A percentile compares a stretch with the other conserved stretches of the same genome.
Evolutionary conservation across 2,797 vertebrate species (phyloP).

Genomic region (Acipenser transmontanus): DNA sequence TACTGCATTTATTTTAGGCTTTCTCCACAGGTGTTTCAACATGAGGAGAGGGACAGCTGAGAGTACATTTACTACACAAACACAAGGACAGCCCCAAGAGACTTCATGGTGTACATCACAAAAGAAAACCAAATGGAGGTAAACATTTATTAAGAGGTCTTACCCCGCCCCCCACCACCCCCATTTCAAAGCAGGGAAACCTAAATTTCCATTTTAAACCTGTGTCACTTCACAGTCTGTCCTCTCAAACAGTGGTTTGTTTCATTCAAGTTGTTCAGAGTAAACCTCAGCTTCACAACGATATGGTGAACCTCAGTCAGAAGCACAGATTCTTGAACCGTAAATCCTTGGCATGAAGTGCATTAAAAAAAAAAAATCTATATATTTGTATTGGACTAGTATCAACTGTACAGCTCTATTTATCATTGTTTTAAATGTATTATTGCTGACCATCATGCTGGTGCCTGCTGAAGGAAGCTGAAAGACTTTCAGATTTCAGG

Average conservation of each 20-base stretch:
- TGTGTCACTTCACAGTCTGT: conserved; percentile 82
- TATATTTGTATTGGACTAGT: too few species aligned
- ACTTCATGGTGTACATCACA: conserved; percentile 11
- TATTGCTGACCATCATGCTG: too few species aligned
- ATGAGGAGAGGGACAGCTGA: conserved; percentile 37
- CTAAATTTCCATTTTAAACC: too few species aligned
- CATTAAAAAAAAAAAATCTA: too few species aligned
- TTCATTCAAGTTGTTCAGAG: conserved; percentile 93
- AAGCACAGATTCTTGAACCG: conserved; percentile 80
- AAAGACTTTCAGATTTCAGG: too few species aligned
- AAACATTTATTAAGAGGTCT: neutral
- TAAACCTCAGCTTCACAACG: conserved; percentile 84
- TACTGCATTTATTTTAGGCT: conserved; percentile 45
- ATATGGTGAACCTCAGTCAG: conserved; percentile 92
- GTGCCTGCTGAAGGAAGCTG: too few species aligned
- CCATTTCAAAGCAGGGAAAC: too few species aligned
- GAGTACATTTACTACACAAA: conserved; percentile 43
- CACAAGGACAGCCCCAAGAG: conserved; percentile 25
- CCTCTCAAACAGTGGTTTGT: conserved; percentile 91
- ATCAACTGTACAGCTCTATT: too few species aligned
- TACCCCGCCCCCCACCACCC: too few species aligned
- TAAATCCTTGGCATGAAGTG: conserved; percentile 90
- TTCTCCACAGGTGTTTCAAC: conserved; percentile 56
- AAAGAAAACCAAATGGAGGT: neutral
- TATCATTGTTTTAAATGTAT: too few species aligned